Percentiles rank a stretch among this genome's conserved stretches.
phyloP scores from a whole-genome alignment of 2,113 vertebrate species.

The Tenrec ecaudatus region DNA sequence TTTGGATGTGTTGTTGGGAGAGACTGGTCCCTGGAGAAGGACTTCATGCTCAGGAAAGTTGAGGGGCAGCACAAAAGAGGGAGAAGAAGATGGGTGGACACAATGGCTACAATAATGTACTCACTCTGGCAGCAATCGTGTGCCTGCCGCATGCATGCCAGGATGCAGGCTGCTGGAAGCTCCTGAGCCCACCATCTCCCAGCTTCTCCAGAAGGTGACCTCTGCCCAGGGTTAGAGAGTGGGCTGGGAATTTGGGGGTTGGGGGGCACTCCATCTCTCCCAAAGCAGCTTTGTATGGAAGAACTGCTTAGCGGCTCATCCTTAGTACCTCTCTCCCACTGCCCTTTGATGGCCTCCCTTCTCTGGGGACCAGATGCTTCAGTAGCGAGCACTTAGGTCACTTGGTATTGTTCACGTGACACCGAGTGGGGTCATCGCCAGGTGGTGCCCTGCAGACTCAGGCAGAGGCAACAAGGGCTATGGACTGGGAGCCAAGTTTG shows the following conservation, averaged over 20 bases:
- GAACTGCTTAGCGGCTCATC: background rate
- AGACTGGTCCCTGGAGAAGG: no score
- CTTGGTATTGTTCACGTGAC: background rate
- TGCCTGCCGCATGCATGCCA: background rate
- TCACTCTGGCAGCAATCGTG: no score
- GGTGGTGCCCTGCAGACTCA: background rate
- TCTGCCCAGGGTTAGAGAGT: background rate
- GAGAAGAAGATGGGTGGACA: no score
- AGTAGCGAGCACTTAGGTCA: background rate
- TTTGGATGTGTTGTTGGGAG: no score
- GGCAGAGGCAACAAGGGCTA: background rate
- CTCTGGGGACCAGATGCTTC: background rate
- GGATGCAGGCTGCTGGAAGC: background rate
- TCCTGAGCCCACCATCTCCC: background rate
- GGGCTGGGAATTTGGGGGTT: no score
- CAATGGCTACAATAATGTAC: no score
- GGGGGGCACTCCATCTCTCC: no score
- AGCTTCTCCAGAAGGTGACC: background rate
- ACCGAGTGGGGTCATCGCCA: background rate
- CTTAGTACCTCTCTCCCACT: background rate
- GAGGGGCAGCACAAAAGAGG: no score
- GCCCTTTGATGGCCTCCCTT: no score
- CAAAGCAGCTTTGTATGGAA: no score
- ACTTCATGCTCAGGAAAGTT: no score
- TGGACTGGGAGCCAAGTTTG: slow-evolving; percentile 30